Conservation (phyloP, 2,888 invertebrate genomes). For the Callosobruchus maculatus region DNA sequence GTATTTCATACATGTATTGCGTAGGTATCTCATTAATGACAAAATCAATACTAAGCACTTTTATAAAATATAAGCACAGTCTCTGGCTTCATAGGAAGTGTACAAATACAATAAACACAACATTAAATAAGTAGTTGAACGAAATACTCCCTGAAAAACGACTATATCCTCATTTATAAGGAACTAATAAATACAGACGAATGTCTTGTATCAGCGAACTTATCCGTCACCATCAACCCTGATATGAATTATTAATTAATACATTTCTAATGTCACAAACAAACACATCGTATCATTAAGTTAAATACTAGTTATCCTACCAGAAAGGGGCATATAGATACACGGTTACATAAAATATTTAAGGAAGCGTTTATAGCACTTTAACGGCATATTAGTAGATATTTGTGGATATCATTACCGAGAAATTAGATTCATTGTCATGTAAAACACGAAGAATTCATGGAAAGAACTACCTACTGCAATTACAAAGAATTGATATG, state of each 20-base stretch:
- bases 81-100: too few species aligned
- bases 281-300: slow-evolving; percentile 26
- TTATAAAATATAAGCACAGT: too few species aligned
- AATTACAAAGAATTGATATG: not conserved
- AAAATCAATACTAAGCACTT: too few species aligned
- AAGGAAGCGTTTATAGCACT: not conserved
- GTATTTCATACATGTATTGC: too few species aligned
- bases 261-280: slow-evolving; percentile 26
- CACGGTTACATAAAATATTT: not conserved
- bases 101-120: not conserved
- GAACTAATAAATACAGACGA: not conserved
- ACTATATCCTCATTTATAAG: not conserved
- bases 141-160: not conserved
- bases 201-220: not conserved
- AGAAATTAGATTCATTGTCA: not conserved
- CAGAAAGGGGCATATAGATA: not conserved
- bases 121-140: not conserved
- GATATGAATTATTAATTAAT: slow-evolving; percentile 23
- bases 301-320: slow-evolving; percentile 17
- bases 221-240: slow-evolving; percentile 16
- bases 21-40: too few species aligned
- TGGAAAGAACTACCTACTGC: not conserved
- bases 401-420: not conserved
- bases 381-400: not conserved
- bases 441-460: not conserved